Base-by-base conservation (phyloP, 2,888 invertebrate species). In the Masnerella sp. region DNA sequence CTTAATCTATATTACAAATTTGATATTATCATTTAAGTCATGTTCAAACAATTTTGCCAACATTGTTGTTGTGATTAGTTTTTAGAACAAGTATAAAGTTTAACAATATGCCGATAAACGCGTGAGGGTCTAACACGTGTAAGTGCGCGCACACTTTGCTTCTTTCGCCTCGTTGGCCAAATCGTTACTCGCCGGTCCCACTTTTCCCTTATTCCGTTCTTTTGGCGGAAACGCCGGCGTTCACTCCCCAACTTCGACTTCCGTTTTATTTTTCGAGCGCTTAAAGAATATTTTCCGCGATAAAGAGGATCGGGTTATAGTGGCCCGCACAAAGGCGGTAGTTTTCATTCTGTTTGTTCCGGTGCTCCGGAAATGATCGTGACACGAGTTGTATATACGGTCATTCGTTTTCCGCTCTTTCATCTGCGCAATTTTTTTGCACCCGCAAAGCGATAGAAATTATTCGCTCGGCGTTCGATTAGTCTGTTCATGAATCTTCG, bases 311-410 rank as follows among this genome's bases (percentile, higher is more conserved):
- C 73, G 62, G 49, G 62, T 73, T 76, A 70, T 72, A 47, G 62
- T 36, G 58, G 32, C 14, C 38, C 38, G 51, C 58, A 69, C 75
- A 72, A 75, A 72, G 73, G 73, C 59, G 69, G 65, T 65, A 58
- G 69, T 67, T 73, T 76, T 73, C 73, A 70, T 76, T 73, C 67
- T 70, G 76, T 76, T 76, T 73, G 73, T 76, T 76, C 73, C 70
- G 76, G 75, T 42, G 20, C 54, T 43, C 70, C 51, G 62, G 62
- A 76, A 76, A 73, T 70, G 62, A 76, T 76, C 67, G 70, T 68
- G 73, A 70, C 73, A 62, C 67, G 73, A 59, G 70, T 67, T 52
- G 67, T 76, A 47, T 74, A 76, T 64, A 71, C 32, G 70, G 52
- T 67, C 73, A 64, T 58, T 73, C 58, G 65, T 76, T 76, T 76